These are phyloP conservation scores for Chelidonichthys spinosus DNA, from an alignment of 2,797 vertebrate genomes.

Conservation along the genomic window DNA sequence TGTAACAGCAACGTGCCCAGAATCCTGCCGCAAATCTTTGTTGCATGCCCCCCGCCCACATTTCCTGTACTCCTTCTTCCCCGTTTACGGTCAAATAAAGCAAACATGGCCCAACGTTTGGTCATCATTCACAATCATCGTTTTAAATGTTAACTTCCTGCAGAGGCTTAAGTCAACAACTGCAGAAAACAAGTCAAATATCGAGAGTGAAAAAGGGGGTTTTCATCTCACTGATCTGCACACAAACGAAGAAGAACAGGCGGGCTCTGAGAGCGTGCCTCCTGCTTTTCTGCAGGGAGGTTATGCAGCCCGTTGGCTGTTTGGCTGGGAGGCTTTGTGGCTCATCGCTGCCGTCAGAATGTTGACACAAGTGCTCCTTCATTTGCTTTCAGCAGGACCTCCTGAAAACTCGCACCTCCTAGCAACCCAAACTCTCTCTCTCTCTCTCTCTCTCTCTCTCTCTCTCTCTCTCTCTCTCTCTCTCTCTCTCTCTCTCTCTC, in stretches of 20 bases:
- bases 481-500: not conserved
- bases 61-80: constrained; percentile 19
- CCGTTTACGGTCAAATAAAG: constrained; percentile 9
- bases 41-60: constrained; percentile 7
- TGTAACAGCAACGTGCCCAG: not conserved
- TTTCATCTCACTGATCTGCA: constrained; percentile 34
- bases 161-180: constrained; percentile 3
- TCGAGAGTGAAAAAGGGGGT: not conserved
- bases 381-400: constrained; percentile 83
- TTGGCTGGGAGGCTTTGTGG: constrained; percentile 65
- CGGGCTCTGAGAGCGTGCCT: constrained; percentile 10
- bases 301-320: constrained; percentile 58
- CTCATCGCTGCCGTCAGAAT: constrained; percentile 70
- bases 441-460: constrained; percentile 5
- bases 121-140: not conserved
- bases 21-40: not conserved
- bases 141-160: not conserved
- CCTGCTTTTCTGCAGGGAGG: constrained; percentile 44
- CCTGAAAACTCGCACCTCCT: constrained; percentile 80
- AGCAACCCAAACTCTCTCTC: constrained; percentile 57
- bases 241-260: constrained; percentile 38
- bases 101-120: not conserved
- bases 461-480: constrained; percentile 9
- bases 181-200: constrained; percentile 8
- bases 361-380: constrained; percentile 82